Conservation (phyloP, 2,113 vertebrate genomes). For the Ammodytes dubius region DNA sequence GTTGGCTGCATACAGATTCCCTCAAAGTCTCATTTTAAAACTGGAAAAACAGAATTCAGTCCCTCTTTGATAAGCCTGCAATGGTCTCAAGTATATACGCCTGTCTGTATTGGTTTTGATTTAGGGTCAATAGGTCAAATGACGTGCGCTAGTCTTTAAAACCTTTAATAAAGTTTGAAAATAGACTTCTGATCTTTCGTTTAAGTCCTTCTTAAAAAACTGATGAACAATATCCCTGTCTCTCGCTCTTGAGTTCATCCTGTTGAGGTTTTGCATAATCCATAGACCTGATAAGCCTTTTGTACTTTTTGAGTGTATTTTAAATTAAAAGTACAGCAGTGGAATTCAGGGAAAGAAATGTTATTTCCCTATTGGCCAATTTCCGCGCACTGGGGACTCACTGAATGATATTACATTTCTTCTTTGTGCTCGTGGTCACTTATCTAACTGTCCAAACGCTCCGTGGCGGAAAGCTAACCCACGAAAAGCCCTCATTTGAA, state of each 20-base stretch:
- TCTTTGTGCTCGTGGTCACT: no score
- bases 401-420: no score
- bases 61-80: neutral
- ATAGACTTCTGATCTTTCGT: neutral
- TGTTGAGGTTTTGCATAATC: slow-evolving; percentile 52
- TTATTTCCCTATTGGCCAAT: neutral
- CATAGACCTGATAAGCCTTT: slow-evolving; percentile 8
- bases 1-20: neutral
- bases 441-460: no score
- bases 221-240: neutral
- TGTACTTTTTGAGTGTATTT: slow-evolving; percentile 2
- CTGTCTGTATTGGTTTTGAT: neutral
- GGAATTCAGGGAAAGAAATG: neutral
- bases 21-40: neutral
- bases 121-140: neutral
- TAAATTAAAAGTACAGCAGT: neutral
- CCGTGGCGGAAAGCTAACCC: no score
- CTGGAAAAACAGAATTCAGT: neutral
- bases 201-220: neutral
- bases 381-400: no score
- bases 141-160: neutral
- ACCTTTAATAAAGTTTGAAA: neutral
- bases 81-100: neutral
- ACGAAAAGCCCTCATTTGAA: no score
- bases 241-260: neutral